Evolutionary conservation across 2,888 invertebrate genomes (phyloP).

Genomic region (Troilus luridus): DNA sequence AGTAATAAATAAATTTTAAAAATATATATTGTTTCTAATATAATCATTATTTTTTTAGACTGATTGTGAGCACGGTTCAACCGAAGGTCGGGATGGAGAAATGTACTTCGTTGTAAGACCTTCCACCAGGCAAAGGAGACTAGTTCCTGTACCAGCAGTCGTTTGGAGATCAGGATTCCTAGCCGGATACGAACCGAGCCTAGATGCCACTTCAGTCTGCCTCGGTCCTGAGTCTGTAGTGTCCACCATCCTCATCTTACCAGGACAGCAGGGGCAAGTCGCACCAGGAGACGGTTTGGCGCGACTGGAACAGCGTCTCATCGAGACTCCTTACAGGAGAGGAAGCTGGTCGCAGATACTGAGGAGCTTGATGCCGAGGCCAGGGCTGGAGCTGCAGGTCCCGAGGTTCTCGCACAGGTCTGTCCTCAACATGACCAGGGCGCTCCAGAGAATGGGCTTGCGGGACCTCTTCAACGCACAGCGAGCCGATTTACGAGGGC

Average conservation of each 20-base stretch:
- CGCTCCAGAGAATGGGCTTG: constrained; percentile 85
- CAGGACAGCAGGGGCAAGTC: constrained; percentile 84
- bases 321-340: constrained; percentile 78
- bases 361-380: constrained; percentile 80
- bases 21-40: not conserved
- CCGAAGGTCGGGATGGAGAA: constrained; percentile 85
- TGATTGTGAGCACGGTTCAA: constrained; percentile 82
- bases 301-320: constrained; percentile 79
- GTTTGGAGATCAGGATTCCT: constrained; percentile 83
- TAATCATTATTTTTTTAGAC: constrained; percentile 75
- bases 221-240: constrained; percentile 80
- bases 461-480: constrained; percentile 83
- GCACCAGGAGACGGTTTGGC: constrained; percentile 85
- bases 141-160: constrained; percentile 87
- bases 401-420: constrained; percentile 82
- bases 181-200: constrained; percentile 86
- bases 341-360: constrained; percentile 82
- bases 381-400: constrained; percentile 85
- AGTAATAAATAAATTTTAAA: constrained; percentile 35
- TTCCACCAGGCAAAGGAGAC: constrained; percentile 81
- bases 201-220: constrained; percentile 88
- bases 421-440: constrained; percentile 83
- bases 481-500: constrained; percentile 85
- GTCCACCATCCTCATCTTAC: constrained; percentile 86
- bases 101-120: constrained; percentile 89